phyloP scores from a whole-genome alignment of 2,888 invertebrate genomes.

The Pomacea canaliculata region DNA sequence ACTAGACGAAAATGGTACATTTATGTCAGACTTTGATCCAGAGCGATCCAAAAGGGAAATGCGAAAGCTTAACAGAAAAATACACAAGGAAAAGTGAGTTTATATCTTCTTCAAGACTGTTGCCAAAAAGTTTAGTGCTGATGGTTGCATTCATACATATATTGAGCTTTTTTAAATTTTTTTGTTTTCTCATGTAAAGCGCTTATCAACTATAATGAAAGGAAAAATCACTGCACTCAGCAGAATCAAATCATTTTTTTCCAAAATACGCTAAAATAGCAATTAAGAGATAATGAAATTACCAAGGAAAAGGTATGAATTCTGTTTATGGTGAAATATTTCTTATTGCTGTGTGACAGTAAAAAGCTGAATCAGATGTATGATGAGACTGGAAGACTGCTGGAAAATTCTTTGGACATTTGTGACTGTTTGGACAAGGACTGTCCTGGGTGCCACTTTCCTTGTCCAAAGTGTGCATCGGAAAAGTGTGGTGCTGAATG shows the following conservation, averaged over 20 bases:
- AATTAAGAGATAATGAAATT: neutral
- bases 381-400: constrained; percentile 61
- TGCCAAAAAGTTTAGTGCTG: neutral
- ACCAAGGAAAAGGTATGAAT: too few relatives aligned
- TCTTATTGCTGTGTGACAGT: constrained; percentile 38
- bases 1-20: constrained; percentile 51
- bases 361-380: constrained; percentile 62
- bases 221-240: too few relatives aligned
- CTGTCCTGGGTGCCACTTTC: constrained; percentile 88
- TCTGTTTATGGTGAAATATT: too few relatives aligned
- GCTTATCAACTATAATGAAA: too few relatives aligned
- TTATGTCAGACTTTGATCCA: constrained; percentile 75
- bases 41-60: constrained; percentile 84
- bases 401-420: constrained; percentile 76
- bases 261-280: neutral
- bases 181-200: too few relatives aligned
- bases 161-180: too few relatives aligned
- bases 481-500: constrained; percentile 68
- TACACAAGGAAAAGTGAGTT: constrained; percentile 71
- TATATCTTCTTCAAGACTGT: neutral
- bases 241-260: neutral
- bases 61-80: constrained; percentile 81
- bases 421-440: constrained; percentile 86
- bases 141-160: too few relatives aligned
- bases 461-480: constrained; percentile 71